Percentiles rank a stretch among this genome's conserved stretches.
phyloP scores from a whole-genome alignment of 2,797 vertebrate genomes.

The Remorina albescens region DNA sequence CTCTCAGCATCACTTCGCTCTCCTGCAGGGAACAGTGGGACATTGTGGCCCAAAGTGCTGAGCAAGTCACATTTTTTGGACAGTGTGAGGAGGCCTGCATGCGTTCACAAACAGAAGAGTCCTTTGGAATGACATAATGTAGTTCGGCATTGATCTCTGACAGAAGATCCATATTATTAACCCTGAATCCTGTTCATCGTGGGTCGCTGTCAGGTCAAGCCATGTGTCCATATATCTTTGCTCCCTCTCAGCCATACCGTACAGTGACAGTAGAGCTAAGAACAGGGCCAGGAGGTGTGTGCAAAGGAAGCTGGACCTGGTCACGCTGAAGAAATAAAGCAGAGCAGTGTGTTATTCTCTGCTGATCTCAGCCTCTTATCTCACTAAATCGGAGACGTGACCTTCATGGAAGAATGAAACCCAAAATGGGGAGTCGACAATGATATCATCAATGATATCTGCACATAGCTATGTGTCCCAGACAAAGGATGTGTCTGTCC shows the following conservation, averaged over 20 bases:
- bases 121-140: constrained; percentile 27
- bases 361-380: accelerated
- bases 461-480: background rate
- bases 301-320: background rate
- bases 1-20: constrained; percentile 26
- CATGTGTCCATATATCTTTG: background rate
- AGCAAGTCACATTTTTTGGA: constrained; percentile 33
- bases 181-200: constrained; percentile 23
- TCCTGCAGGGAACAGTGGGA: constrained; percentile 48
- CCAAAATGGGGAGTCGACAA: background rate
- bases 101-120: constrained; percentile 23
- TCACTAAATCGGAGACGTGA: background rate
- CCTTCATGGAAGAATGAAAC: background rate
- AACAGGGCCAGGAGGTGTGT: constrained; percentile 2
- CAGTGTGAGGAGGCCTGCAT: background rate
- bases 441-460: background rate
- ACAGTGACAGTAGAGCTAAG: background rate
- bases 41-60: constrained; percentile 42
- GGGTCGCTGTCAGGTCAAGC: constrained; percentile 10
- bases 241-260: too few relatives aligned
- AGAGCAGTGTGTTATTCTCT: background rate
- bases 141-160: constrained; percentile 13
- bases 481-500: background rate
- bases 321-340: background rate
- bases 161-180: background rate